A percentile compares a stretch with the other conserved stretches of the same genome.
Evolutionary conservation across 2,888 invertebrate genomes (phyloP).

Genomic region (Caenorhabditis zanzibari): DNA sequence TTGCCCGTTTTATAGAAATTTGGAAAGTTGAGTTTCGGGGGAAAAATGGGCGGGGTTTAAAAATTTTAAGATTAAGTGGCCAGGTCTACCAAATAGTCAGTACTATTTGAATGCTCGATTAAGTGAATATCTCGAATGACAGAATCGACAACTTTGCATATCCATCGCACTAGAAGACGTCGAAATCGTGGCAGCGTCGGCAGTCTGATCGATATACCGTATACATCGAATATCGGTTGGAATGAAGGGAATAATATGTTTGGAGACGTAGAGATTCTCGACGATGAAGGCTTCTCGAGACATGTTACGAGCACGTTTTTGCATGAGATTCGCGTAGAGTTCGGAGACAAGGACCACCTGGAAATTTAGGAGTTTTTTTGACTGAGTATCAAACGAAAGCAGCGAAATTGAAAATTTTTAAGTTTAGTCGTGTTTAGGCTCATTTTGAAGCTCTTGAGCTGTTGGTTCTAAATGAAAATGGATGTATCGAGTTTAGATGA

Average conservation of each 20-base stretch:
- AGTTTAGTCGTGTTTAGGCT: too few relatives aligned
- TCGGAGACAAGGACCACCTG: slow-evolving; percentile 83
- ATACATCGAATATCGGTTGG: slow-evolving; percentile 83
- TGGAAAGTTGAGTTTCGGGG: background rate
- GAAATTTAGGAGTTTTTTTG: slow-evolving; percentile 24
- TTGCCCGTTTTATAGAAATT: slow-evolving; percentile 1
- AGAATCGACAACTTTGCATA: slow-evolving; percentile 82
- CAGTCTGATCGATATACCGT: slow-evolving; percentile 81
- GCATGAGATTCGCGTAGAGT: slow-evolving; percentile 83
- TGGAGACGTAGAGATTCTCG: slow-evolving; percentile 83
- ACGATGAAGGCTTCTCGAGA: slow-evolving; percentile 83
- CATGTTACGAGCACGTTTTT: slow-evolving; percentile 80
- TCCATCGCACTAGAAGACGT: slow-evolving; percentile 80
- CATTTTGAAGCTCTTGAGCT: too few relatives aligned
- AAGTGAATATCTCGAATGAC: slow-evolving; percentile 79
- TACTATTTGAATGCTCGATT: slow-evolving; percentile 61
- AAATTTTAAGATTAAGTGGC: background rate
- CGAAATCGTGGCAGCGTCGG: slow-evolving; percentile 73
- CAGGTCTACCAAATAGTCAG: too few relatives aligned
- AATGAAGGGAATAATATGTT: slow-evolving; percentile 83
- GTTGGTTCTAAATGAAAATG: too few relatives aligned
- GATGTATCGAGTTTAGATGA: too few relatives aligned
- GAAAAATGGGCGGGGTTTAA: background rate
- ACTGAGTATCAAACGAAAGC: too few relatives aligned
- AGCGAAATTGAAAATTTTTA: too few relatives aligned